Conservation (phyloP, 2,888 invertebrate genomes). For the Colletes collaris region DNA sequence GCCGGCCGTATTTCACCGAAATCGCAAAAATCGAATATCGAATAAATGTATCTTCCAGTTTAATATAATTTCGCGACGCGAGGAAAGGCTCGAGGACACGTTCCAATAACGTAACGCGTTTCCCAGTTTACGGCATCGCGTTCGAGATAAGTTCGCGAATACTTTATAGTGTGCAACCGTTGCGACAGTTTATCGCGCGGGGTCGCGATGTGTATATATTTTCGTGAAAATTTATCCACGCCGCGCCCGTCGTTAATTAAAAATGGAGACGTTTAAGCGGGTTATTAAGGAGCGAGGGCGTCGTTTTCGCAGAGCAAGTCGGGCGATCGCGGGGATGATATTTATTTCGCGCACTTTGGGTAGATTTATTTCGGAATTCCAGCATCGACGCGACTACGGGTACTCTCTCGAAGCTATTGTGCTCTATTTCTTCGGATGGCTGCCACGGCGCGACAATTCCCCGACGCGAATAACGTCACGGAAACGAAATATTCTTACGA, state of each 20-base stretch:
- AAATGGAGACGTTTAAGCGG: background rate
- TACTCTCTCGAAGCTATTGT: background rate
- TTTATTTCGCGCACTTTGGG: background rate
- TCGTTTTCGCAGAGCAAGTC: too few relatives aligned
- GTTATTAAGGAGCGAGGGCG: background rate
- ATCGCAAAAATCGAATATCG: too few relatives aligned
- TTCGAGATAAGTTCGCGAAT: constrained; percentile 5
- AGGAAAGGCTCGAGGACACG: too few relatives aligned
- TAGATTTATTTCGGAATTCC: background rate
- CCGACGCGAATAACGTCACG: constrained; percentile 16
- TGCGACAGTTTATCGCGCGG: constrained; percentile 4
- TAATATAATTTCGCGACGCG: too few relatives aligned
- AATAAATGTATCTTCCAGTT: too few relatives aligned
- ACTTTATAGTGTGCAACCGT: background rate
- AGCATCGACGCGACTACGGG: background rate
- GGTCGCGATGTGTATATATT: background rate
- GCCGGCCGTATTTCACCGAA: too few relatives aligned
- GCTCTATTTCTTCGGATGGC: background rate
- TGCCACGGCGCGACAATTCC: constrained; percentile 17
- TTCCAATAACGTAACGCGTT: background rate
- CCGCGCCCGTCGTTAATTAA: background rate
- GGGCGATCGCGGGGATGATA: background rate
- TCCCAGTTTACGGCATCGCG: constrained; percentile 8
- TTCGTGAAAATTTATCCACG: background rate
- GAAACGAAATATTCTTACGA: constrained; percentile 47